A percentile compares a stretch with the other conserved stretches of the same genome.
Evolutionary conservation across 2,888 invertebrate genomes (phyloP).

Genomic region (Mythimna impura): DNA sequence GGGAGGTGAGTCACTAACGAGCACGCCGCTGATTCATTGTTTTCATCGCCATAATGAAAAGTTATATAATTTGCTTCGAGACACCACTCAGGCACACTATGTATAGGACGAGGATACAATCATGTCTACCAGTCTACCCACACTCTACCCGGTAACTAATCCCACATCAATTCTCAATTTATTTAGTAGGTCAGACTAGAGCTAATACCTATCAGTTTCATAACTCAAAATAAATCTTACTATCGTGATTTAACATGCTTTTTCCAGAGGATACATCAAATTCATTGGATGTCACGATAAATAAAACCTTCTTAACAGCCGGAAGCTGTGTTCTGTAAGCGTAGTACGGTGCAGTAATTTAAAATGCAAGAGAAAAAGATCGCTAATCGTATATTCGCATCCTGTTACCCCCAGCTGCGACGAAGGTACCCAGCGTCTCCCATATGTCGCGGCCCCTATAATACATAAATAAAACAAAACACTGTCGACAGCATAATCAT

Average conservation of each 20-base stretch:
- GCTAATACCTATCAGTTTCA: slow-evolving; percentile 6
- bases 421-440: slow-evolving; percentile 44
- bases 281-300: slow-evolving; percentile 1
- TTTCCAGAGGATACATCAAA: not conserved
- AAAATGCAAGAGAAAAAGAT: slow-evolving; percentile 50
- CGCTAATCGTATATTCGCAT: slow-evolving; percentile 56
- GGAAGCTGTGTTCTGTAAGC: slow-evolving; percentile 44
- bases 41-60: slow-evolving; percentile 77
- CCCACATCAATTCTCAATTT: slow-evolving; percentile 41
- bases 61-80: slow-evolving; percentile 69
- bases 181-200: slow-evolving; percentile 35
- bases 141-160: slow-evolving; percentile 17
- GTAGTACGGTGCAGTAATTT: slow-evolving; percentile 34
- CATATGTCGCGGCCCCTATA: slow-evolving; percentile 56
- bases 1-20: slow-evolving; percentile 80
- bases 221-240: slow-evolving; percentile 9
- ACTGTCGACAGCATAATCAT: slow-evolving; percentile 16
- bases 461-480: slow-evolving; percentile 47
- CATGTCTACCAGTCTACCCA: slow-evolving; percentile 35
- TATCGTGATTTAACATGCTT: not conserved
- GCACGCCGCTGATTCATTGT: slow-evolving; percentile 82
- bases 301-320: slow-evolving; percentile 25
- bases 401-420: slow-evolving; percentile 66
- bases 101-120: slow-evolving; percentile 49
- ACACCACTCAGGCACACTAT: slow-evolving; percentile 47